Base-by-base conservation (phyloP, 2,113 vertebrate genomes). In the Stigmatopora nigra region DNA sequence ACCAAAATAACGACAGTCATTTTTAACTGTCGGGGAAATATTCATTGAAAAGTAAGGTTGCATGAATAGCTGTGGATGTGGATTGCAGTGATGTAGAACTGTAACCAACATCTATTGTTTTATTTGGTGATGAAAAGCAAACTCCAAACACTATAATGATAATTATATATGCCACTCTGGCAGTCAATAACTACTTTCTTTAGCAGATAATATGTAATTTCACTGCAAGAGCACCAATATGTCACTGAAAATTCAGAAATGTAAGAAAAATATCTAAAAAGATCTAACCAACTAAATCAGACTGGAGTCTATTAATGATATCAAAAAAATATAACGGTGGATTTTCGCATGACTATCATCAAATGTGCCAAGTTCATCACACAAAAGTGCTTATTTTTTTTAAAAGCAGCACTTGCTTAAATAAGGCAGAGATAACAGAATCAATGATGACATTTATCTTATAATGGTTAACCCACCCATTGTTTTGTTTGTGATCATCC, bases 401-500 rank as follows among this genome's bases (percentile, higher is more conserved):
- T 12, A 38, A 13, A 13, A 36, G 35, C 10, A 65, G 20, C 65
- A 22, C 15, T 25, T 20, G 19, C 25, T 14, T 13, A 2, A 31
- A 31, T 31, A 56, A 15, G 12, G 13, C 15, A 31, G 15, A 56
- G 6, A 31, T 16, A 56, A 56, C 31, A 13, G 13, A 31, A 56
- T 10, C 22, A 56, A 31, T 56, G 15, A 56, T 56, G 14, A 14
- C 14, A 56, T 19, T 44, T 44, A 11, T 61, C 13, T 4, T 2
- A 61, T 38, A 61, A 22, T 1, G 15, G 14, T n/a, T 9, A 56
- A 48, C 91, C 87, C 74, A 98, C 96, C 95, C 94, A 76, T 91
- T 92, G 81, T 92, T 91, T 1, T 93, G 94, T 76, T 97, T 98
- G 83, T 93, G 93, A 65, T 99, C 94, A 1, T 98, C 97, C 65